Percentiles rank a stretch among this genome's conserved stretches.
These are phyloP conservation scores for Cranoglanis bouderius DNA, from an alignment of 2,113 vertebrate species.

Conservation along the genomic window DNA sequence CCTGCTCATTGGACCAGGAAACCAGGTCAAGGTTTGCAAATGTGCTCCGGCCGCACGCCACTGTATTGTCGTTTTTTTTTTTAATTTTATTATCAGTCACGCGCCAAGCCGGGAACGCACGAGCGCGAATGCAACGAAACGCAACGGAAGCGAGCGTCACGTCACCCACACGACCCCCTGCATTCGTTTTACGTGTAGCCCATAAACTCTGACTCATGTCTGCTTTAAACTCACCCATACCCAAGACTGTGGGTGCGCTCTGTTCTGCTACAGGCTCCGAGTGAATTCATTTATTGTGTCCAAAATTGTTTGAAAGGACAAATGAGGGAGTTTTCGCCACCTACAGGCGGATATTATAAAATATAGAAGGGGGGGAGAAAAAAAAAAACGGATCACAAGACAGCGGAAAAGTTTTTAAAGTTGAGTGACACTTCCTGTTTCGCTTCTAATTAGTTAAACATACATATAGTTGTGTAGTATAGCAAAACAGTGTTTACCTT, in stretches of 20 bases:
- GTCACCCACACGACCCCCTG: neutral
- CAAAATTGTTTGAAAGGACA: too few relatives aligned
- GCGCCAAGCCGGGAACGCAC: neutral
- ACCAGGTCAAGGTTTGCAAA: neutral
- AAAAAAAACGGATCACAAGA: neutral
- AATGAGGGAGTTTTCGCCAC: too few relatives aligned
- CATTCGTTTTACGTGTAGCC: neutral
- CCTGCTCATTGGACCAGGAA: neutral
- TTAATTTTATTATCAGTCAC: neutral
- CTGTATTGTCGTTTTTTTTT: neutral
- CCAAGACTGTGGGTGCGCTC: too few relatives aligned
- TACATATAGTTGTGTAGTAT: too few relatives aligned
- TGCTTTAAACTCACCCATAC: too few relatives aligned
- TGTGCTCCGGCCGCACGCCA: neutral
- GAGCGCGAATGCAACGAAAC: neutral
- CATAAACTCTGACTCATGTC: neutral
- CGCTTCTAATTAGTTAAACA: neutral
- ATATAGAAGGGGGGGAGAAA: too few relatives aligned
- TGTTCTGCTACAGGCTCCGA: too few relatives aligned
- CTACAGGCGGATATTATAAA: too few relatives aligned
- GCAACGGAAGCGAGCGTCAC: neutral
- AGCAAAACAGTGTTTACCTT: neutral
- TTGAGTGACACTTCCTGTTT: neutral
- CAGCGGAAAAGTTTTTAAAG: neutral
- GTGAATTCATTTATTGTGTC: too few relatives aligned